Base-by-base conservation (phyloP, 1,140 invertebrate genomes). In the Pseudomyrmex flavicornis region DNA sequence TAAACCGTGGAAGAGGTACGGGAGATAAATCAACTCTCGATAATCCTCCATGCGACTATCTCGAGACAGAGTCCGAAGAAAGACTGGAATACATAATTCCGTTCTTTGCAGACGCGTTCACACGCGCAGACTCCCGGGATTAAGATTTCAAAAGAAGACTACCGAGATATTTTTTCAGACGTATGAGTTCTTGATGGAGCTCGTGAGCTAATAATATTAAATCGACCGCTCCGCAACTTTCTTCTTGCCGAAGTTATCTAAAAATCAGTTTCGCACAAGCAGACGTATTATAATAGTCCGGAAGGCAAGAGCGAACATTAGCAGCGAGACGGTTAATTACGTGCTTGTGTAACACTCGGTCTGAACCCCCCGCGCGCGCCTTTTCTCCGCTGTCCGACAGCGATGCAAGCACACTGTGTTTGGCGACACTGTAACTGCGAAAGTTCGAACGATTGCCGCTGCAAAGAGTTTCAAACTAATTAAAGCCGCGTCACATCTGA, bases 401-500 rank as follows among this genome's bases (percentile, higher is more conserved):
- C 76, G 20, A 44, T 8, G 48, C 20, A 48, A 22, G 15, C 58
- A 54, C 22, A 80, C 76, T 80, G 76, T 80, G 76, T 80, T 80
- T 72, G 66, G 76, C 76, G 76, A 80, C 66, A 70, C 66, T 80
- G 54, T 80, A 80, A 80, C 76, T 80, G 76, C 76, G 63, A 80
- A 80, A 80, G 76, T 80, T 80, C 76, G 76, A 80, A 70, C 66
- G 69, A 54, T 80, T 80, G 76, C 70, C 72, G 76, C 59, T 80
- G 76, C 76, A 72, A 80, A 80, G 76, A 80, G 76, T 80, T 80
- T 70, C 58, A 80, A 80, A 80, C 76, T 80, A 80, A 80, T 80
- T 80, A 80, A 80, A 80, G 66, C 76, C 76, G 76, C 76, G 76
- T 80, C 76, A 35, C 35, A 80, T 70, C 66, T 46, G 76, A 59